Base-by-base conservation (phyloP, 2,888 invertebrate species). In the Boloria selene region DNA sequence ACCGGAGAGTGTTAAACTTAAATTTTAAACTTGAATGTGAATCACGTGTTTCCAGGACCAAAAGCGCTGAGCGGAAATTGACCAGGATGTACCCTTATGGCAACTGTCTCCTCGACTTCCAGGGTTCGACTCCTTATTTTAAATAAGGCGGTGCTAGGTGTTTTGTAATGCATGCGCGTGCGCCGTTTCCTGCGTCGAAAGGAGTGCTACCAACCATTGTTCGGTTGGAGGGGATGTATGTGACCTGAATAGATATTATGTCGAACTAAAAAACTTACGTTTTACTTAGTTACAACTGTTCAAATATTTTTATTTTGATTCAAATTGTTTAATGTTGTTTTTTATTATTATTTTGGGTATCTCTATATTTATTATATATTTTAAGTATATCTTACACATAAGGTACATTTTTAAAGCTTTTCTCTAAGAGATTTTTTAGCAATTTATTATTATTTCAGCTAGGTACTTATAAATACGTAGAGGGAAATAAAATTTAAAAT, bases 61-160 rank as follows among this genome's bases (percentile, higher is more conserved):
- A 80, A 81, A 83, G 78, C 79, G 78, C 77, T 71, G 76, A 83
- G 78, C 88, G 90, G 90, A 90, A 87, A 84, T 76, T 69, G 72
- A 76, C 78, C 88, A 89, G 90, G 91, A 91, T 87, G 87, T 88
- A 88, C 90, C 88, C 78, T 80, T 90, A 90, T 83, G 87, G 90
- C 78, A 75, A 79, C 80, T 80, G 84, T 87, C 87, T 87, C 84
- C 84, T 78, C 82, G 79, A 84, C 83, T 85, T 88, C 87, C 87
- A 88, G 87, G 86, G 86, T 82, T 79, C 74, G 67, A 68, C 68
- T 62, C 64, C 55, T 65, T 69, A 66, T 70, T 71, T 73, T 81
- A 77, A 77, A 84, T 81, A 86, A 87, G 87, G 85, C 80, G 77
- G 72, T 76, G 73, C 71, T 76, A 70, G 80, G 82, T 84, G 85